phyloP scores from a whole-genome alignment of 2,797 vertebrate species.

The Sylvia borin region DNA sequence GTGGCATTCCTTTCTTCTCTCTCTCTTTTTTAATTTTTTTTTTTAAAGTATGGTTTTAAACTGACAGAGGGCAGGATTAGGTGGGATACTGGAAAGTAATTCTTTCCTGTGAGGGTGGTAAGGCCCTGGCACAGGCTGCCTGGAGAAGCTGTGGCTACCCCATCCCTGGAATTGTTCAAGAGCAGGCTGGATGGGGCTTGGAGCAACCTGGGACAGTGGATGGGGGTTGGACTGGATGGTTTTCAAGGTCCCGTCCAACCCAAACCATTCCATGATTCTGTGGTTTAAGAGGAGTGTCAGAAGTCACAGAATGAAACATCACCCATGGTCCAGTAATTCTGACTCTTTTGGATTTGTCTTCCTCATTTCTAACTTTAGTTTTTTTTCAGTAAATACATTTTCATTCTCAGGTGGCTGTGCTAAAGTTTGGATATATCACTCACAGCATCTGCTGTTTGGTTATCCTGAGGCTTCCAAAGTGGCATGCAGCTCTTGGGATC shows the following conservation, averaged over 20 bases:
- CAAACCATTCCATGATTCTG: not conserved
- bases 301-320: not conserved
- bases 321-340: not conserved
- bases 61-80: not conserved
- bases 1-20: not conserved
- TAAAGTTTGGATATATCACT: not conserved
- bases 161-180: not conserved
- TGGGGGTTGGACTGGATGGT: not conserved
- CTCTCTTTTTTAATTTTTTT: no score
- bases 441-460: not conserved
- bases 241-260: not conserved
- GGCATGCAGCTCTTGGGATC: fast-evolving
- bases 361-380: not conserved
- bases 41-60: not conserved
- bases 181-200: not conserved
- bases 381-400: not conserved
- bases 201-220: not conserved
- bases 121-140: not conserved
- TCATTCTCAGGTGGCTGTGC: not conserved
- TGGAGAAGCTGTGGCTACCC: not conserved
- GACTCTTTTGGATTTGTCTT: not conserved
- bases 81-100: not conserved
- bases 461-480: not conserved
- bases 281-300: not conserved
- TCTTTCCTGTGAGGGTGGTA: not conserved